Percentiles rank a stretch among this genome's conserved stretches.
phyloP scores from a whole-genome alignment of 2,888 invertebrate genomes.

The Orthosia gothica region DNA sequence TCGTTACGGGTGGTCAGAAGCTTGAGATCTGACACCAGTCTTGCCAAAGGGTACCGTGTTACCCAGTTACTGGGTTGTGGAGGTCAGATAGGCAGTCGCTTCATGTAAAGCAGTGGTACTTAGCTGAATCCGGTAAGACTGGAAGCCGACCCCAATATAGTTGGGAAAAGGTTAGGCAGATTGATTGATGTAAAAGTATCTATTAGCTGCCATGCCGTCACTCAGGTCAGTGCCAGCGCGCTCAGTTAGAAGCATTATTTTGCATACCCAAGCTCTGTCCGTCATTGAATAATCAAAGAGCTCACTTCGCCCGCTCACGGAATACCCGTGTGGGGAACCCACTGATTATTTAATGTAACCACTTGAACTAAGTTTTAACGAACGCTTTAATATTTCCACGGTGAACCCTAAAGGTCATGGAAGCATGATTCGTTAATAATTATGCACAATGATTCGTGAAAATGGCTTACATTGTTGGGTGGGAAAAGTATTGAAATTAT shows the following conservation, averaged over 20 bases:
- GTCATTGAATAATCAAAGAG: slow-evolving; percentile 68
- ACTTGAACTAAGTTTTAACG: slow-evolving; percentile 51
- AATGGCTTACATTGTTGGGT: slow-evolving; percentile 42
- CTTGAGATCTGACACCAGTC: no score
- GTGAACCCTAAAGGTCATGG: slow-evolving; percentile 50
- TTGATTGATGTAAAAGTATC: no score
- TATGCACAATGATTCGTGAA: slow-evolving; percentile 46
- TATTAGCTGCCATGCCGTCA: no score
- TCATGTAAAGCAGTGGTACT: no score
- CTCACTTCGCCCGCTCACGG: slow-evolving; percentile 22
- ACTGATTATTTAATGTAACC: slow-evolving; percentile 58
- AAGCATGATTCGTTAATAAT: slow-evolving; percentile 55
- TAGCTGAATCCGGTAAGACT: no score
- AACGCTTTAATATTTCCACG: slow-evolving; percentile 57
- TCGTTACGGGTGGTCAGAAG: no score
- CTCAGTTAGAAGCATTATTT: slow-evolving; percentile 57
- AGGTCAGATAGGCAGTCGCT: no score
- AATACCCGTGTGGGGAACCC: slow-evolving; percentile 52
- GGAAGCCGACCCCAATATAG: no score
- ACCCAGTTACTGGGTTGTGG: no score
- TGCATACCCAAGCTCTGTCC: slow-evolving; percentile 61
- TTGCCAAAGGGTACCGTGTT: no score
- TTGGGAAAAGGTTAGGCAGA: no score
- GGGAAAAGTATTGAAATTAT: slow-evolving; percentile 25
- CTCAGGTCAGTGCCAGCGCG: slow-evolving; percentile 28